Conservation (phyloP, 2,113 vertebrate species). For the Psittacara wagleri region DNA sequence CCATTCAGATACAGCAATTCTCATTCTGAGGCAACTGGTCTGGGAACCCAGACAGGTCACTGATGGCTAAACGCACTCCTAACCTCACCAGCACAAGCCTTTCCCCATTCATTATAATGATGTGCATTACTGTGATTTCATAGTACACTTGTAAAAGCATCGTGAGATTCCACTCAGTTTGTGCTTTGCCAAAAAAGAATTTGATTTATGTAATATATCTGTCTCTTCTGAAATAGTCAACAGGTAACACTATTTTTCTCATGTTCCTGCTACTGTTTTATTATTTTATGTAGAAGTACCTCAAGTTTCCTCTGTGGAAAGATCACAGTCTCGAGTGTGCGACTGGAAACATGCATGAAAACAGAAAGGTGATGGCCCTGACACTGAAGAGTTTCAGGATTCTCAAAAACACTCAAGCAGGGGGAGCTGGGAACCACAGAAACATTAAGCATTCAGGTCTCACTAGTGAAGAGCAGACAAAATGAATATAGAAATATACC, state of each 20-base stretch:
- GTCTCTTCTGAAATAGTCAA: neutral
- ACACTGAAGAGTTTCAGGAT: neutral
- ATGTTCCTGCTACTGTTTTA: neutral
- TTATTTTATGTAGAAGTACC: neutral
- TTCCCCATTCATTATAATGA: neutral
- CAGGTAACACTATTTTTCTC: neutral
- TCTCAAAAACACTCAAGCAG: neutral
- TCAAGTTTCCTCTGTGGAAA: neutral
- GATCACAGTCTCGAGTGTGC: fast-evolving
- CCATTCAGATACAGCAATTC: neutral
- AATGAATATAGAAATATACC: neutral
- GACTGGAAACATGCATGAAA: neutral
- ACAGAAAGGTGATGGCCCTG: neutral
- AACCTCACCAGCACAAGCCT: neutral
- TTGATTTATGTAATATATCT: neutral
- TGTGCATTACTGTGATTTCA: neutral
- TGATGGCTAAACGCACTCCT: neutral
- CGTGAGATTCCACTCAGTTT: neutral
- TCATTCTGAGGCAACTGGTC: neutral
- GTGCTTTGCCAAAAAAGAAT: neutral
- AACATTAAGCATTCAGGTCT: neutral
- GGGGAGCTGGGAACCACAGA: neutral
- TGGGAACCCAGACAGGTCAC: neutral
- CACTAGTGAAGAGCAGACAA: neutral
- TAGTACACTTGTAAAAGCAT: neutral